Evolutionary conservation across 2,888 invertebrate genomes (phyloP).

Genomic region (Apamea anceps): DNA sequence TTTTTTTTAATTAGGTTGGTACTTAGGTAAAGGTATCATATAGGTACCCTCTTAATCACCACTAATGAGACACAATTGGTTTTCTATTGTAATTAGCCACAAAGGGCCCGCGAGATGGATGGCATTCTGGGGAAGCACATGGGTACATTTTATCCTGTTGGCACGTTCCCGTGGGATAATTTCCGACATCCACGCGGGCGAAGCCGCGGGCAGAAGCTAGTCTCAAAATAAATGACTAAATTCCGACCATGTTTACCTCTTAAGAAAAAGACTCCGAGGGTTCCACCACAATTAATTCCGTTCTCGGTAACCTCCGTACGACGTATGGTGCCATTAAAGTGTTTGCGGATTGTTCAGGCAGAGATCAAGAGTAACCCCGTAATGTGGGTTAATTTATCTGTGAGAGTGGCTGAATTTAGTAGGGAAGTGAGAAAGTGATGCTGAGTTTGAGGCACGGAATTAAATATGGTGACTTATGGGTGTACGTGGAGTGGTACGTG

Average conservation of each 20-base stretch:
- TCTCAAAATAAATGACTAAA: constrained; percentile 50
- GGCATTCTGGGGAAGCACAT: too few relatives aligned
- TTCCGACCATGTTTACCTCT: constrained; percentile 47
- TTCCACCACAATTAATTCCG: constrained; percentile 61
- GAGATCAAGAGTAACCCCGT: constrained; percentile 78
- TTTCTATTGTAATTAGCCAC: too few relatives aligned
- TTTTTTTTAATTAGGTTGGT: too few relatives aligned
- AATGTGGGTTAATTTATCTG: constrained; percentile 82
- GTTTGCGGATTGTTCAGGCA: constrained; percentile 75
- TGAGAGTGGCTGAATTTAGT: constrained; percentile 64
- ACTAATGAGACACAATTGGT: too few relatives aligned
- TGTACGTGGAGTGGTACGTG: background rate
- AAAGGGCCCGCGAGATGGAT: too few relatives aligned
- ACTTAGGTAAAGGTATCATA: too few relatives aligned
- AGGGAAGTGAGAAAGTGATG: constrained; percentile 48
- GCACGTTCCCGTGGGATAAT: too few relatives aligned
- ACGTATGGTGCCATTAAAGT: constrained; percentile 66
- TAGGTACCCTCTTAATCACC: too few relatives aligned
- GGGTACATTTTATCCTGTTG: too few relatives aligned
- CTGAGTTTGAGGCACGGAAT: constrained; percentile 46
- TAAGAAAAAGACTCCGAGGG: constrained; percentile 49
- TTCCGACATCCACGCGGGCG: too few relatives aligned
- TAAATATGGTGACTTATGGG: constrained; percentile 42
- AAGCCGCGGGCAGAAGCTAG: too few relatives aligned
- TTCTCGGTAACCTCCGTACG: constrained; percentile 57